Conservation (phyloP, 1,140 invertebrate genomes). For the Drosophila aff. region DNA sequence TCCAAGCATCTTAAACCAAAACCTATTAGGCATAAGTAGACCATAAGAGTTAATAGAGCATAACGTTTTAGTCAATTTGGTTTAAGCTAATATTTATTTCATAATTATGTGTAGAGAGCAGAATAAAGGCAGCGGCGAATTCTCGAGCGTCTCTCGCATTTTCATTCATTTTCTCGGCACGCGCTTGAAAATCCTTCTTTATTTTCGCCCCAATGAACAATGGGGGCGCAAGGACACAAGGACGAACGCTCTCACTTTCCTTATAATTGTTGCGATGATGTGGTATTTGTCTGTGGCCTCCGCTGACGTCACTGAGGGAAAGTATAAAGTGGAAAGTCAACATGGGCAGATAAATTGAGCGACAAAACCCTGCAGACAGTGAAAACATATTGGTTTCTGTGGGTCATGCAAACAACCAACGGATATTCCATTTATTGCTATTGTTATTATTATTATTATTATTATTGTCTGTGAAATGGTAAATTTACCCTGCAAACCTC, state of each 20-base stretch:
- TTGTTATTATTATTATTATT: constrained; percentile 15
- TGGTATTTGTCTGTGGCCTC: constrained; percentile 39
- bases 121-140: constrained; percentile 63
- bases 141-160: constrained; percentile 30
- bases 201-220: constrained; percentile 51
- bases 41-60: constrained; percentile 73
- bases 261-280: constrained; percentile 58
- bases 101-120: constrained; percentile 62
- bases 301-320: constrained; percentile 45
- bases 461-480: constrained; percentile 35
- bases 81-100: constrained; percentile 81
- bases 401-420: constrained; percentile 35
- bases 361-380: constrained; percentile 47
- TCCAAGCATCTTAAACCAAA: constrained; percentile 66
- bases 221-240: constrained; percentile 63
- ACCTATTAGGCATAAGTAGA: constrained; percentile 53
- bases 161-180: constrained; percentile 58
- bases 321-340: constrained; percentile 44
- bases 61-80: constrained; percentile 76
- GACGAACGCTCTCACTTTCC: constrained; percentile 43
- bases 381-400: constrained; percentile 64
- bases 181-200: constrained; percentile 54
- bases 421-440: constrained; percentile 32
- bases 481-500: constrained; percentile 41
- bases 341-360: constrained; percentile 48